Evolutionary conservation across 1,140 invertebrate genomes (phyloP).

Genomic region (Ganaspis sp.): DNA sequence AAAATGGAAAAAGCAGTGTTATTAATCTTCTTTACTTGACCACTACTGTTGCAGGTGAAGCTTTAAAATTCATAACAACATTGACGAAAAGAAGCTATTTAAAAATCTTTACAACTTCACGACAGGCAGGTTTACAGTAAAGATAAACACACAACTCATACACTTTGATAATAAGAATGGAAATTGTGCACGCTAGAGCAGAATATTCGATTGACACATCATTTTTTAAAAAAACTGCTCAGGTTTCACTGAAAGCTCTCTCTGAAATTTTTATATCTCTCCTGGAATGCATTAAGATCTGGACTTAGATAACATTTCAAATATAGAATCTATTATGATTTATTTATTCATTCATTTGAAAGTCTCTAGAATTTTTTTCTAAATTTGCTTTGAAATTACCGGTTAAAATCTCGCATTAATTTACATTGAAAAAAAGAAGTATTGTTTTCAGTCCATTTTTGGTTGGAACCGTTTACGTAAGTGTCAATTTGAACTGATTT

Average conservation of each 20-base stretch:
- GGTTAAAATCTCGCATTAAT: no score
- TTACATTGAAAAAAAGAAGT: no score
- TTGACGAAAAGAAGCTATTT: background rate
- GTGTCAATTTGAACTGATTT: no score
- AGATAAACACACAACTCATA: background rate
- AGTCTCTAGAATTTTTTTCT: no score
- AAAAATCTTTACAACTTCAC: background rate
- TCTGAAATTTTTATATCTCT: background rate
- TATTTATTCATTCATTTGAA: no score
- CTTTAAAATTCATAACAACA: background rate
- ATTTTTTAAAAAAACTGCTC: background rate
- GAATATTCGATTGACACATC: background rate
- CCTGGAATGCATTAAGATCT: background rate
- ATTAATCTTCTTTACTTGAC: slow-evolving; percentile 36
- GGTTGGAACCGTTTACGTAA: no score
- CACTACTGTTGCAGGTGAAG: background rate
- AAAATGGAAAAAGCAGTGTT: slow-evolving; percentile 56
- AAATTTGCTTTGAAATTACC: no score
- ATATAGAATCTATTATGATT: no score
- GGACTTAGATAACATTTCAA: no score
- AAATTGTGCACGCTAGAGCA: background rate
- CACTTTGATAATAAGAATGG: background rate
- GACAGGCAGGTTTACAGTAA: background rate
- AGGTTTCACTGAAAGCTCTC: background rate
- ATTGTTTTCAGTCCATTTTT: no score